These are phyloP conservation scores for Physeter macrocephalus DNA, from an alignment of 2,113 vertebrate species.

Conservation along the genomic window DNA sequence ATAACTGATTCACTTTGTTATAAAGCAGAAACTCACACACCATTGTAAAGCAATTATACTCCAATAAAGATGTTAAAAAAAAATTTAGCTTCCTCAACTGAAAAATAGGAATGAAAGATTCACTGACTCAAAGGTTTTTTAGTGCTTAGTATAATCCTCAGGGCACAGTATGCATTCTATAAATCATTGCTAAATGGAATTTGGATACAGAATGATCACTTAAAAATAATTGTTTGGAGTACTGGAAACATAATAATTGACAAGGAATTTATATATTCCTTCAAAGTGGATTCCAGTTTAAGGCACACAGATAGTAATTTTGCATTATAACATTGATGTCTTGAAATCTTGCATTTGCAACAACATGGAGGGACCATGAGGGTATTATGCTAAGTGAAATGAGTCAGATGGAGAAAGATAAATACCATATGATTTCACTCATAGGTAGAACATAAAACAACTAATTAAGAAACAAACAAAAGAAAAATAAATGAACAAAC, in stretches of 20 bases:
- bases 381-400: background rate
- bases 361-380: background rate
- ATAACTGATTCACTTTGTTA: too few species aligned
- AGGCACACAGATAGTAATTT: background rate
- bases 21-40: too few species aligned
- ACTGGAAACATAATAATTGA: background rate
- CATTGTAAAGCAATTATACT: too few species aligned
- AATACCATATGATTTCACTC: background rate
- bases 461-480: background rate
- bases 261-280: background rate
- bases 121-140: background rate
- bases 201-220: background rate
- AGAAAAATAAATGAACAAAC: background rate
- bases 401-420: background rate
- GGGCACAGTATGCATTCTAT: background rate
- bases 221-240: background rate
- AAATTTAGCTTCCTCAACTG: background rate
- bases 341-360: background rate
- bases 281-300: background rate
- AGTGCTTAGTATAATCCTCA: background rate
- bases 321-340: background rate
- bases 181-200: background rate
- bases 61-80: background rate
- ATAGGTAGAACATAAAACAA: background rate
- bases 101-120: background rate